Evolutionary conservation across 2,113 vertebrate species (phyloP), one percentile per base, ranked within the genome.

Genomic region (Ageneiosus marmoratus): DNA sequence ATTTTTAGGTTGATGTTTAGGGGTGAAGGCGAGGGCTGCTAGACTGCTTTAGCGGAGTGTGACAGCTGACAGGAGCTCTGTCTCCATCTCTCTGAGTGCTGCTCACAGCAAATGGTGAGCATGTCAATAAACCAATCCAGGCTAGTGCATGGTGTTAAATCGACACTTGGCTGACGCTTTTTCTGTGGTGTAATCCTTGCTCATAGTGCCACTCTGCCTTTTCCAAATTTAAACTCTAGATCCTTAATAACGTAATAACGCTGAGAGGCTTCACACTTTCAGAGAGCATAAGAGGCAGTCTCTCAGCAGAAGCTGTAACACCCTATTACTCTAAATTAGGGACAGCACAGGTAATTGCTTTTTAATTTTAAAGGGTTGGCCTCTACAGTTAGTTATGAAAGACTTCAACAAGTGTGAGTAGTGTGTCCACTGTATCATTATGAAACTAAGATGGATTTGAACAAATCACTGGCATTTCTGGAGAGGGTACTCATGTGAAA

Each of bases 101-200:
- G 20, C 55, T 73, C 44, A 18, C 44, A 51, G 44, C 77, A 62
- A 58, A 73, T 83, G 69, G 50, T 12, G 44, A 75, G 79, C 83
- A 79, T 62, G 76, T 79, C 76, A 73, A 79, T 84, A 79, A 84
- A 79, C 63, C 55, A 60, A 58, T 84, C 63, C 44, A 27, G 65
- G 29, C 76, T 41, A 84, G 53, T 78, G 67, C n/a, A 62, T 53
- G 1, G 22, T 48, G 65, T 79, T 84, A 73, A 79, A 51, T 50
- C 22, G 16, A 72, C 63, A 60, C 27, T 76, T 29, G 9, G 15
- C 51, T 29, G 13, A 20, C 9, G 11, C 55, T 34, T 55, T 73
- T 60, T 74, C 80, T 50, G n/a, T n/a, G 13, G 67, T 53, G 41
- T 63, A 65, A 76, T 76, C 46, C 32, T 20, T 27, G 10, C 58